A percentile compares a stretch with the other conserved stretches of the same genome.
Conservation (phyloP, 2,888 invertebrate genomes). For the Amblyjoppa proteus region DNA sequence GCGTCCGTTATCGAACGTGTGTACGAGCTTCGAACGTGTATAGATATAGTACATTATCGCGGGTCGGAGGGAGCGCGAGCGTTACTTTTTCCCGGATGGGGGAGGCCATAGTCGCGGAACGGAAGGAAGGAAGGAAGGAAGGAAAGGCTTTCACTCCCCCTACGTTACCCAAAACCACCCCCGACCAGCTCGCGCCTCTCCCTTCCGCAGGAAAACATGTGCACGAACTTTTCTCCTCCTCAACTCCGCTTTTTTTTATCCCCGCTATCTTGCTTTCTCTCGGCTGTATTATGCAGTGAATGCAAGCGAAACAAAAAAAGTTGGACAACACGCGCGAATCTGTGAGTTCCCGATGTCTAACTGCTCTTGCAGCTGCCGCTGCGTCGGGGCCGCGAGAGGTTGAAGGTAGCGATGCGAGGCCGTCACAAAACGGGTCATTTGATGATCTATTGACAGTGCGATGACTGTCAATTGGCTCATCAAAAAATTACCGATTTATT, state of each 20-base stretch:
- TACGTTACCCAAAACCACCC: constrained; percentile 1
- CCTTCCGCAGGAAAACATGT: constrained; percentile 30
- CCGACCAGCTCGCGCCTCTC: constrained; percentile 25
- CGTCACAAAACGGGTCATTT: no score
- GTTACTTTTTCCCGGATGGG: constrained; percentile 58
- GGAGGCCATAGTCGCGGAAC: constrained; percentile 34
- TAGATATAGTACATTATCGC: constrained; percentile 35
- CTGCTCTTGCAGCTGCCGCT: constrained; percentile 15
- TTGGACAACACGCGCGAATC: neutral
- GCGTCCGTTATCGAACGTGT: constrained; percentile 49
- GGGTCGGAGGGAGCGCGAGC: neutral
- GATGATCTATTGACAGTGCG: no score
- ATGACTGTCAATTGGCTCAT: no score
- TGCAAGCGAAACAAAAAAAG: neutral
- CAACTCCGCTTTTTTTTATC: constrained; percentile 11
- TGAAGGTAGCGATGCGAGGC: neutral
- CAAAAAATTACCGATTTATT: no score
- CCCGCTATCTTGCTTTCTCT: constrained; percentile 11
- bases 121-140: constrained; percentile 65
- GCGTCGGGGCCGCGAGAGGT: neutral
- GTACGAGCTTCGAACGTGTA: constrained; percentile 10
- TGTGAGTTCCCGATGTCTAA: neutral
- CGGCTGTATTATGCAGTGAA: constrained; percentile 1
- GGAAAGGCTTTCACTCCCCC: constrained; percentile 56
- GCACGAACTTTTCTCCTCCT: constrained; percentile 47